These are phyloP conservation scores for Hofmannophila pseudospretella DNA, from an alignment of 2,888 invertebrate genomes.

Conservation along the genomic window DNA sequence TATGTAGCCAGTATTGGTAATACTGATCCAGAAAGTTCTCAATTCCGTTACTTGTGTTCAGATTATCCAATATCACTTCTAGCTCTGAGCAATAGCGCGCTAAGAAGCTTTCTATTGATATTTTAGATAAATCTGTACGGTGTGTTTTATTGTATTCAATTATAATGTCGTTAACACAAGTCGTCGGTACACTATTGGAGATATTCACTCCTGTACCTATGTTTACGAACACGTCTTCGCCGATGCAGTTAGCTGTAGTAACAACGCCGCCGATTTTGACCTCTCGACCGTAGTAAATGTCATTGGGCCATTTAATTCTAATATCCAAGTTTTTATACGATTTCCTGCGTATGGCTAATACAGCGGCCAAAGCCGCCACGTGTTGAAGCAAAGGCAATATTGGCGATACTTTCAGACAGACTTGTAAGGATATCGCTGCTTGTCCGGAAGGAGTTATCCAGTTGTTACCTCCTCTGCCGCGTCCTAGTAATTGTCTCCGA, in stretches of 20 bases:
- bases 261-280: slow-evolving; percentile 8
- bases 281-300: slow-evolving; percentile 9
- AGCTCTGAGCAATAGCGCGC: slow-evolving; percentile 9
- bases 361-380: slow-evolving; percentile 7
- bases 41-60: slow-evolving; percentile 1
- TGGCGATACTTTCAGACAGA: slow-evolving; percentile 7
- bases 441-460: slow-evolving; percentile 11
- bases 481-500: slow-evolving; percentile 3
- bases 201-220: slow-evolving; percentile 12
- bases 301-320: slow-evolving; percentile 13
- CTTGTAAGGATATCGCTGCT: slow-evolving; percentile 10
- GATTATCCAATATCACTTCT: slow-evolving; percentile 2
- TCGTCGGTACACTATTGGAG: slow-evolving; percentile 9
- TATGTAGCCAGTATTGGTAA: slow-evolving; percentile 10
- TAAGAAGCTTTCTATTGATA: slow-evolving; percentile 10
- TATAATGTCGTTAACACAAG: slow-evolving; percentile 9
- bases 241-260: slow-evolving; percentile 7
- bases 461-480: slow-evolving; percentile 8
- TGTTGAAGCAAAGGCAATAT: slow-evolving; percentile 9
- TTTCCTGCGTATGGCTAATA: slow-evolving; percentile 3
- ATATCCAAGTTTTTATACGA: slow-evolving; percentile 8
- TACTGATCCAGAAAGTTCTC: slow-evolving; percentile 4
- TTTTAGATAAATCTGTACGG: not conserved
- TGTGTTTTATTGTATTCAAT: slow-evolving; percentile 4
- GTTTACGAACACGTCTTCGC: slow-evolving; percentile 6